A percentile compares a stretch with the other conserved stretches of the same genome.
These are phyloP conservation scores for Nibea coibor DNA, from an alignment of 2,113 vertebrate genomes.

Conservation along the genomic window DNA sequence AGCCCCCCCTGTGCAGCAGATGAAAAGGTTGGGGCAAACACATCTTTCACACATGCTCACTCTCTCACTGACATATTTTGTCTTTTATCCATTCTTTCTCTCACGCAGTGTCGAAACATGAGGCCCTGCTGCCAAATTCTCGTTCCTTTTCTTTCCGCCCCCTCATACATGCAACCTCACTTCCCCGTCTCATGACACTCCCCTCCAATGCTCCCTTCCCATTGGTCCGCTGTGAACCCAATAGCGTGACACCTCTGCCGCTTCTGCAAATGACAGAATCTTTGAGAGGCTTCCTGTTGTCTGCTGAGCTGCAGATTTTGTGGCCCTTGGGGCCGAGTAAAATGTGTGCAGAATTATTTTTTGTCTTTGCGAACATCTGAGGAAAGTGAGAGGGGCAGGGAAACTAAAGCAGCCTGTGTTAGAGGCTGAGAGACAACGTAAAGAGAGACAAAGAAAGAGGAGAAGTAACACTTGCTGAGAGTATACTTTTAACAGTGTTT, in stretches of 20 bases:
- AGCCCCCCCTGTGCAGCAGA: constrained; percentile 91
- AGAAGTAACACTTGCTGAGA: constrained; percentile 4
- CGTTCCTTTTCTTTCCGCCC: constrained; percentile 14
- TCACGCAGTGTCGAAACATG: constrained; percentile 76
- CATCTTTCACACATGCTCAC: constrained; percentile 86
- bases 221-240: constrained; percentile 76
- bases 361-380: constrained; percentile 33
- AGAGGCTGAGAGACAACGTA: constrained; percentile 10
- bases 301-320: constrained; percentile 41
- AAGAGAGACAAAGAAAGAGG: constrained; percentile 18
- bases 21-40: constrained; percentile 91
- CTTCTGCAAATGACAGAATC: constrained; percentile 62
- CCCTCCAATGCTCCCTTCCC: constrained; percentile 68
- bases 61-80: constrained; percentile 80
- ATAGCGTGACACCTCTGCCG: constrained; percentile 57
- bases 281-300: constrained; percentile 58
- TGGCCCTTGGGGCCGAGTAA: background rate
- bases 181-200: constrained; percentile 65
- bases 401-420: constrained; percentile 14
- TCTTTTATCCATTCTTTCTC: constrained; percentile 63
- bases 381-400: constrained; percentile 6
- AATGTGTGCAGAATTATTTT: constrained; percentile 27
- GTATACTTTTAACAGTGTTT: background rate
- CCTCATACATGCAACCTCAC: constrained; percentile 35
- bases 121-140: constrained; percentile 62